Conservation (phyloP, 2,113 vertebrate genomes). For the Solea solea region DNA sequence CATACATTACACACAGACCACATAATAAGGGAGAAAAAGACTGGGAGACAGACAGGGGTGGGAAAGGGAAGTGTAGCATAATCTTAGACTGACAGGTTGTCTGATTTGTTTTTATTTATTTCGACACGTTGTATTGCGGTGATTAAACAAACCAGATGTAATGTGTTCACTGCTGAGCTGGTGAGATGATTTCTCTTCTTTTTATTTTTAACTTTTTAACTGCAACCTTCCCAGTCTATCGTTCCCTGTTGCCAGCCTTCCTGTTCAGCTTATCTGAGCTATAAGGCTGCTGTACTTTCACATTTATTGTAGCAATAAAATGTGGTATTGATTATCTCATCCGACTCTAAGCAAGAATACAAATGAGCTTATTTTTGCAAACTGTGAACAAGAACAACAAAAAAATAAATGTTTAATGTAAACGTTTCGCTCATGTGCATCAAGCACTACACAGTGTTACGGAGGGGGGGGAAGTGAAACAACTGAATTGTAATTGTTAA, state of each 20-base stretch:
- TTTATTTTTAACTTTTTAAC: too few relatives aligned
- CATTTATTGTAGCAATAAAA: neutral
- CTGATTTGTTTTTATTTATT: neutral
- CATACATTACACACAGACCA: constrained; percentile 18
- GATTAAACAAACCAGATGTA: constrained; percentile 2
- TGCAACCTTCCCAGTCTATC: neutral
- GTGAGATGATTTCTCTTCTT: neutral
- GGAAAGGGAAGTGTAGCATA: neutral
- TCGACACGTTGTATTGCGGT: neutral
- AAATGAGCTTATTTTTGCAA: too few relatives aligned
- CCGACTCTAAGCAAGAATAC: neutral
- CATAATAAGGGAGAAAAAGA: constrained; percentile 2
- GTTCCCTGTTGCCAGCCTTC: neutral
- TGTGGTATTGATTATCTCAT: neutral
- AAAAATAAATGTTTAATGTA: too few relatives aligned
- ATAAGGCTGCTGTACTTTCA: neutral
- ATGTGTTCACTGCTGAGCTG: neutral
- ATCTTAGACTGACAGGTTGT: constrained; percentile 3
- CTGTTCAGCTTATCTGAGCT: neutral
- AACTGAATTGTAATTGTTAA: too few relatives aligned
- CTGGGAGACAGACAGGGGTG: neutral
- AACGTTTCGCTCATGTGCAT: neutral
- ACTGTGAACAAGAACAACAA: too few relatives aligned
- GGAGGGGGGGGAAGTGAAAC: neutral
- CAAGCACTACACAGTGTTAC: neutral